Evolutionary conservation across 2,113 vertebrate genomes (phyloP).

Genomic region (Pampusana beccarii): DNA sequence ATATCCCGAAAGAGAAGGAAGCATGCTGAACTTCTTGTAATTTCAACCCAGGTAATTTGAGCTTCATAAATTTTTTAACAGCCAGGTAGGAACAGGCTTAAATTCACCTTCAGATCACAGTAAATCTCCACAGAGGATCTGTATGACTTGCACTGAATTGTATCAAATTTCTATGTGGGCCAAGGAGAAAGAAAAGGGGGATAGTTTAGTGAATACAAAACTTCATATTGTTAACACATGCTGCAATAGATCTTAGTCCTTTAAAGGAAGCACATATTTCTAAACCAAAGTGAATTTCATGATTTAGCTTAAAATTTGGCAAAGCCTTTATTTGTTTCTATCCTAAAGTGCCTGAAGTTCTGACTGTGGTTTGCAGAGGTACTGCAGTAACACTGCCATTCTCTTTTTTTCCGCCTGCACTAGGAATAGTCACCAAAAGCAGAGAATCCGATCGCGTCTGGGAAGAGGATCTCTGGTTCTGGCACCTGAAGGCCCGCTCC

Average conservation of each 20-base stretch:
- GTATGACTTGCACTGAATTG: not conserved
- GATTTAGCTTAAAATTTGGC: not conserved
- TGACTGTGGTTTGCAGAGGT: not conserved
- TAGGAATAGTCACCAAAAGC: not conserved
- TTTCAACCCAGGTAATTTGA: not conserved
- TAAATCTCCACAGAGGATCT: not conserved
- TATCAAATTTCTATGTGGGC: not conserved
- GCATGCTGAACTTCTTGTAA: not conserved
- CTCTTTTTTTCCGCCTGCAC: not conserved
- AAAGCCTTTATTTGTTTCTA: not conserved
- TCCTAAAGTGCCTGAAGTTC: not conserved
- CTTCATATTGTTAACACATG: not conserved
- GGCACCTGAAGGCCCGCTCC: not conserved
- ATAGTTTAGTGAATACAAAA: not conserved
- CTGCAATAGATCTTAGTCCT: not conserved
- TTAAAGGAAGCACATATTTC: not conserved
- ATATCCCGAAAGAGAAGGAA: not conserved
- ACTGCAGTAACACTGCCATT: too few species aligned
- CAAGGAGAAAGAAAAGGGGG: not conserved
- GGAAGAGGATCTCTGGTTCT: not conserved
- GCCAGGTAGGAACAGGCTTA: not conserved
- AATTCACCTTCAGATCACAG: not conserved
- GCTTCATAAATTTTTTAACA: not conserved
- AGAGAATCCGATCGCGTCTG: not conserved
- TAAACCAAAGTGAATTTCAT: not conserved